Conservation (phyloP, 2,113 vertebrate species). For the Tonatia bakeri region DNA sequence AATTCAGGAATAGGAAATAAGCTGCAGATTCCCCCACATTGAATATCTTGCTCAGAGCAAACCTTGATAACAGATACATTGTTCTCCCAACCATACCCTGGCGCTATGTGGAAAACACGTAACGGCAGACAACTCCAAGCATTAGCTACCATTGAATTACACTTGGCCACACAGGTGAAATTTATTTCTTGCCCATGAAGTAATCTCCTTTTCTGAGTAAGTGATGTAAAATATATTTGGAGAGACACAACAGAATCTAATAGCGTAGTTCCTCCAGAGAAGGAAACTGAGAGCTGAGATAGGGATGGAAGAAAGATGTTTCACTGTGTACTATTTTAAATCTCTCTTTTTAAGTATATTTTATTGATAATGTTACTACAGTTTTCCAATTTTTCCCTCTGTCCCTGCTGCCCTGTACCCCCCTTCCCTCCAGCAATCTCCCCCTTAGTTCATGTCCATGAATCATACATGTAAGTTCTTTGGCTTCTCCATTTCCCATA, state of each 20-base stretch:
- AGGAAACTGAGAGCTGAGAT: background rate
- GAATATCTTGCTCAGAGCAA: background rate
- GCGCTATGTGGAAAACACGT: background rate
- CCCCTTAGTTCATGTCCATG: too few species aligned
- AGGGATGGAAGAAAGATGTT: background rate
- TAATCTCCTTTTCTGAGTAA: background rate
- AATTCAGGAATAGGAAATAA: background rate
- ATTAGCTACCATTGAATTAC: background rate
- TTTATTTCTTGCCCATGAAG: background rate
- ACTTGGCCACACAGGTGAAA: background rate
- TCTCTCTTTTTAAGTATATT: background rate
- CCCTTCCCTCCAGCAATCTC: too few species aligned
- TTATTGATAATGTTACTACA: too few species aligned
- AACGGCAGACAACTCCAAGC: background rate
- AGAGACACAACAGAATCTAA: background rate
- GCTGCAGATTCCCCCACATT: background rate
- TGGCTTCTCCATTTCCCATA: too few species aligned
- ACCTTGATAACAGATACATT: background rate
- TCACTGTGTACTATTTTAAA: background rate
- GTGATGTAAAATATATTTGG: background rate
- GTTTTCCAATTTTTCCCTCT: too few species aligned
- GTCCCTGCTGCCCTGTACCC: too few species aligned
- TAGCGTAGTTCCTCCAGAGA: background rate
- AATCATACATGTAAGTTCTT: too few species aligned
- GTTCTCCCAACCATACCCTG: background rate